A percentile compares a stretch with the other conserved stretches of the same genome.
Evolutionary conservation across 2,797 vertebrate genomes (phyloP).

Genomic region (Ctenopoma kingsleyae): DNA sequence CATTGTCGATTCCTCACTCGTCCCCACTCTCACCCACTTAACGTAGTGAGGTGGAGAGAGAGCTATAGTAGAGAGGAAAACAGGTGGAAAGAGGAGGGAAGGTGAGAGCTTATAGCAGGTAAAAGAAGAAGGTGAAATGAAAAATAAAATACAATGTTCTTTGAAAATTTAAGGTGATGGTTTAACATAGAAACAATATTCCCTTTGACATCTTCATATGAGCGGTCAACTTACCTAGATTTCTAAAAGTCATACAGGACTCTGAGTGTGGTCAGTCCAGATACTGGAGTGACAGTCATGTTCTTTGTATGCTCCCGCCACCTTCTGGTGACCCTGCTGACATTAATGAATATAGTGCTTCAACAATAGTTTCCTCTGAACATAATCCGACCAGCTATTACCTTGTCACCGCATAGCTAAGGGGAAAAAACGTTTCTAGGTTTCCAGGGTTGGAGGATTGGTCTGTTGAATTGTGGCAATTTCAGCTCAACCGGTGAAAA

Average conservation of each 20-base stretch:
- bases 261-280: neutral
- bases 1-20: conserved; percentile 66
- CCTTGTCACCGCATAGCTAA: neutral
- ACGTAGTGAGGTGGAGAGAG: conserved; percentile 45
- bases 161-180: neutral
- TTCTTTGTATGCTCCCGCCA: neutral
- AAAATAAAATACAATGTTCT: conserved; percentile 1
- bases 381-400: neutral
- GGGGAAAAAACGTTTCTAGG: no score
- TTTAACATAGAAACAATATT: neutral
- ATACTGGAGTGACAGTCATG: neutral
- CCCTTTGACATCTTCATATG: neutral
- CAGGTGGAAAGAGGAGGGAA: conserved; percentile 42
- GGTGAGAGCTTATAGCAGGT: conserved; percentile 11
- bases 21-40: conserved; percentile 60
- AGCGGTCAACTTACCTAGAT: neutral
- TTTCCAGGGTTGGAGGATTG: no score
- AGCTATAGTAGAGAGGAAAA: conserved; percentile 28
- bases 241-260: no score
- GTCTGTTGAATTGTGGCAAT: no score
- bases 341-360: neutral
- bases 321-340: neutral
- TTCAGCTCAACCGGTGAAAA: no score
- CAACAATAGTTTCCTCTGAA: no score
- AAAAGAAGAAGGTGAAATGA: conserved; percentile 16